Conservation (phyloP, 1,140 invertebrate genomes). For the Drosophila ercepeae region DNA sequence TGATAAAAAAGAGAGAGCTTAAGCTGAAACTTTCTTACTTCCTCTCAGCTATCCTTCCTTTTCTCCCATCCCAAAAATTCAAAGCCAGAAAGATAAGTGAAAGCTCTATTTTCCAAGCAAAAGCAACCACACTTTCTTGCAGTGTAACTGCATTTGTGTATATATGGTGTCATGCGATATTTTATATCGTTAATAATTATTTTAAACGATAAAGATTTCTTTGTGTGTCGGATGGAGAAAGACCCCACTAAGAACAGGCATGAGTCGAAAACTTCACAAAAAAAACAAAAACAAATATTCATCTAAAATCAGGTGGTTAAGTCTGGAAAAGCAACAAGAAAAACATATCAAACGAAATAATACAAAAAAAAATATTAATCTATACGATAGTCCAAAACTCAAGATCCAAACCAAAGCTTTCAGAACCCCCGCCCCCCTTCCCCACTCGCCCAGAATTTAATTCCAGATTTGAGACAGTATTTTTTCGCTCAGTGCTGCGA, state of each 20-base stretch:
- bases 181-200: slow-evolving; percentile 71
- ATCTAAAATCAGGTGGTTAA: neutral
- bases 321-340: neutral
- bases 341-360: slow-evolving; percentile 14
- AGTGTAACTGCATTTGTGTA: slow-evolving; percentile 39
- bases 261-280: slow-evolving; percentile 26
- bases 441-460: neutral
- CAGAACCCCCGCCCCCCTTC: neutral
- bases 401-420: neutral
- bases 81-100: neutral
- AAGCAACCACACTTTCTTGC: neutral
- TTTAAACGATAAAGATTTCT: slow-evolving; percentile 53
- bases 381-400: neutral
- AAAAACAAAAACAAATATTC: neutral
- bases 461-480: slow-evolving; percentile 2
- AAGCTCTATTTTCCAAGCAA: neutral
- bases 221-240: slow-evolving; percentile 41
- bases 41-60: neutral
- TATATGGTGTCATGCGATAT: slow-evolving; percentile 56
- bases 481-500: slow-evolving; percentile 1
- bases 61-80: neutral
- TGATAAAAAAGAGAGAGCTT: too few relatives aligned
- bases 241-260: slow-evolving; percentile 8
- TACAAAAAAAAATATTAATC: neutral
- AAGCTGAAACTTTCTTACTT: neutral